Percentiles rank a stretch among this genome's conserved stretches.
Evolutionary conservation across 2,113 vertebrate genomes (phyloP).

Genomic region (Pogona vitticeps): DNA sequence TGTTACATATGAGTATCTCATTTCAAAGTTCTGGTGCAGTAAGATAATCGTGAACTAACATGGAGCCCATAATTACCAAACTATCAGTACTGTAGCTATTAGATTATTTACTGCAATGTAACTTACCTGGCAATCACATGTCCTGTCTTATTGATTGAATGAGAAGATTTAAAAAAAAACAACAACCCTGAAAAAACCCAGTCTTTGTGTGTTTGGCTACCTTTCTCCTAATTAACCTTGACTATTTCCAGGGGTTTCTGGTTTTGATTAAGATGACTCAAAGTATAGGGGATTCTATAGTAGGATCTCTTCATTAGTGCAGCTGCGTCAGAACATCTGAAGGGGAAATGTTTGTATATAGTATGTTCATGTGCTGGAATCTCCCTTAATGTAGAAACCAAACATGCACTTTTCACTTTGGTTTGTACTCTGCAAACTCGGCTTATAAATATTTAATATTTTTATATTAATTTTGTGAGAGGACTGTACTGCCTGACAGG

Average conservation of each 20-base stretch:
- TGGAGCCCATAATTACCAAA: not conserved
- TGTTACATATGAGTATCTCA: not conserved
- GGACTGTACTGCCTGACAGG: too few relatives aligned
- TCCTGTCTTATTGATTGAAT: too few relatives aligned
- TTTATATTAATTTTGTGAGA: not conserved
- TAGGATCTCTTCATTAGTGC: not conserved
- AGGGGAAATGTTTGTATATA: not conserved
- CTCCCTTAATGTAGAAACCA: not conserved
- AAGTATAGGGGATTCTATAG: not conserved
- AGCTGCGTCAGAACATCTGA: not conserved
- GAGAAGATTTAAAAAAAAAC: not conserved
- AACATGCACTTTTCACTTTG: not conserved
- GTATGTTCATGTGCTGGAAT: not conserved
- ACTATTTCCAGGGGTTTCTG: too few relatives aligned
- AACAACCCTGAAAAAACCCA: not conserved
- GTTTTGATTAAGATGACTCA: too few relatives aligned
- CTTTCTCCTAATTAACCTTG: not conserved
- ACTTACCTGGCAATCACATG: not conserved
- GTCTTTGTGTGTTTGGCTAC: not conserved
- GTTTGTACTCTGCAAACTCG: not conserved
- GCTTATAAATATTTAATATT: not conserved
- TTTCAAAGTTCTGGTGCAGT: not conserved
- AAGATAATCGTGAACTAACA: not conserved
- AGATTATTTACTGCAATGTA: not conserved
- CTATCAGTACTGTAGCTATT: not conserved